Percentiles rank a stretch among this genome's conserved stretches.
These are phyloP conservation scores for Oreochromis grahami DNA, from an alignment of 2,797 vertebrate species.

Conservation along the genomic window DNA sequence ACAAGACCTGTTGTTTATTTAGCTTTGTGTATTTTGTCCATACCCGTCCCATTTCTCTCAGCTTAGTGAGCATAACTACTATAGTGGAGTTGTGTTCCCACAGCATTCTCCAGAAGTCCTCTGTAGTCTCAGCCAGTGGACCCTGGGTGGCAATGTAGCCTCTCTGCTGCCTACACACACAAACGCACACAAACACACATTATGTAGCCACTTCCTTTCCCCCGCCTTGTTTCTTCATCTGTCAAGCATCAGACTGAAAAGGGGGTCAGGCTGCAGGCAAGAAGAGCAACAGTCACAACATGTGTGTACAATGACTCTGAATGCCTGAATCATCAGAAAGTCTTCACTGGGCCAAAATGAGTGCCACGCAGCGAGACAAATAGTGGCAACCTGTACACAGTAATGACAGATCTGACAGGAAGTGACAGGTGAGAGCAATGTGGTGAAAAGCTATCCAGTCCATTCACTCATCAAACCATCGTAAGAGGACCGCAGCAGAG, in stretches of 20 bases:
- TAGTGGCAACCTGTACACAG: conserved; percentile 16
- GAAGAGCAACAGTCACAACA: conserved; percentile 49
- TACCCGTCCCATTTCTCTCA: conserved; percentile 95
- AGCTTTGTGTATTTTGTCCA: background rate
- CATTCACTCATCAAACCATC: conserved; percentile 49
- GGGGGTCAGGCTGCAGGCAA: conserved; percentile 45
- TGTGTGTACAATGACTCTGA: conserved; percentile 32
- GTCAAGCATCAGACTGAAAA: conserved; percentile 40
- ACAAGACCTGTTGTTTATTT: background rate
- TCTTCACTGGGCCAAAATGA: background rate
- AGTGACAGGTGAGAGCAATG: conserved; percentile 51
- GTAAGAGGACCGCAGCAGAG: background rate
- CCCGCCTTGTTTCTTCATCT: conserved; percentile 13
- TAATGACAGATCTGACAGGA: conserved; percentile 55
- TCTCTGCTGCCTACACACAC: conserved; percentile 86
- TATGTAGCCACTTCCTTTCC: conserved; percentile 4
- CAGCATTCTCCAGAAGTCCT: conserved; percentile 98
- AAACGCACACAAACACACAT: conserved; percentile 20
- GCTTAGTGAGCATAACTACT: conserved; percentile 96
- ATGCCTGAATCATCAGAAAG: conserved; percentile 57
- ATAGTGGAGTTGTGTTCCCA: conserved; percentile 99
- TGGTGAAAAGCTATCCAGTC: conserved; percentile 54
- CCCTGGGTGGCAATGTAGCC: conserved; percentile 97
- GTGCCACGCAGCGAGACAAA: conserved; percentile 5
- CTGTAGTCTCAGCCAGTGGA: conserved; percentile 94